These are phyloP conservation scores for Ectropis grisescens DNA, from an alignment of 1,140 invertebrate genomes.

Conservation along the genomic window DNA sequence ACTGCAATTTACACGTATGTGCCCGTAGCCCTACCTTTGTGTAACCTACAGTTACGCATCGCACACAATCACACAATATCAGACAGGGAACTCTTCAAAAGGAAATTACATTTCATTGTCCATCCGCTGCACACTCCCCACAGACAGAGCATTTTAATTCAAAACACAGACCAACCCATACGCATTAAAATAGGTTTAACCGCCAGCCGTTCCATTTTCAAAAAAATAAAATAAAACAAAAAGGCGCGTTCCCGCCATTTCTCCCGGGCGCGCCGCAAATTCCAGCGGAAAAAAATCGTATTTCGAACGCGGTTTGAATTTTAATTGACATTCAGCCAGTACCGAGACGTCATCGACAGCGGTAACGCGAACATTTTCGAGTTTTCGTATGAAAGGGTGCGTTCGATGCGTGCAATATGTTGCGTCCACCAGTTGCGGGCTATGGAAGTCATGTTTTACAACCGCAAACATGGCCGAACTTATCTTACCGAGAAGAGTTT, in stretches of 20 bases:
- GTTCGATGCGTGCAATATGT: slow-evolving; percentile 2
- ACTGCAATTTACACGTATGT: no score
- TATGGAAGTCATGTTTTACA: slow-evolving; percentile 30
- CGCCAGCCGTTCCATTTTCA: slow-evolving; percentile 59
- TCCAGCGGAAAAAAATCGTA: slow-evolving; percentile 65
- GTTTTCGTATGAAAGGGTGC: slow-evolving; percentile 28
- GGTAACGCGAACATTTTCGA: slow-evolving; percentile 35
- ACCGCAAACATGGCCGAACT: slow-evolving; percentile 17
- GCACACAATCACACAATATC: no score
- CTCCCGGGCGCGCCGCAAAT: slow-evolving; percentile 62
- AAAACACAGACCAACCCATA: slow-evolving; percentile 55
- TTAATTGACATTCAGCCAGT: slow-evolving; percentile 64
- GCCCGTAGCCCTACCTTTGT: no score
- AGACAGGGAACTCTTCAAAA: no score
- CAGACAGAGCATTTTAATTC: slow-evolving; percentile 60
- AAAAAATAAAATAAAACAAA: slow-evolving; percentile 64
- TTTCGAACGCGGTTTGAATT: slow-evolving; percentile 70
- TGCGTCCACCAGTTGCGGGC: slow-evolving; percentile 23
- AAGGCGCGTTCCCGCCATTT: slow-evolving; percentile 61
- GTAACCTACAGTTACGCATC: no score
- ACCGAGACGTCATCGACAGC: slow-evolving; percentile 21
- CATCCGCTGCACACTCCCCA: slow-evolving; percentile 22
- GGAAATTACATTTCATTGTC: slow-evolving; percentile 64
- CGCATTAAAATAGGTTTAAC: slow-evolving; percentile 68
- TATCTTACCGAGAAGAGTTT: no score